Evolutionary conservation across 2,888 invertebrate species (phyloP).

Genomic region (Rhyacophila evoluta): DNA sequence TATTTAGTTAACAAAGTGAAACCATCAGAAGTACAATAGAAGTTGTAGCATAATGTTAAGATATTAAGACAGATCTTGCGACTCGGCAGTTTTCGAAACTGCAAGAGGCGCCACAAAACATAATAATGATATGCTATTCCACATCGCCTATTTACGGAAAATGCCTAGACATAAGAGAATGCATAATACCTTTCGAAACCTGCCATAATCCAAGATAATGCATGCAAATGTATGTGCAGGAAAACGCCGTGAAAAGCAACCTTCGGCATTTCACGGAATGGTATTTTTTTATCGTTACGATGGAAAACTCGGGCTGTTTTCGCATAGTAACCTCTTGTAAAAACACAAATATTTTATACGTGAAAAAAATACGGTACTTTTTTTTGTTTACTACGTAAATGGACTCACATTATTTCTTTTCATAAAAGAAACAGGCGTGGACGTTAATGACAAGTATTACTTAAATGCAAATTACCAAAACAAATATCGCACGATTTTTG

Average conservation of each 20-base stretch:
- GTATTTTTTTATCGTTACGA: neutral
- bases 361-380: too few relatives aligned
- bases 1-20: too few relatives aligned
- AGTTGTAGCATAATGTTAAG: too few relatives aligned
- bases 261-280: neutral
- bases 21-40: too few relatives aligned
- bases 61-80: too few relatives aligned
- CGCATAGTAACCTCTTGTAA: neutral
- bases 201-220: neutral
- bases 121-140: neutral
- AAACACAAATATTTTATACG: too few relatives aligned
- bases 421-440: too few relatives aligned
- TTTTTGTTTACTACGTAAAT: too few relatives aligned
- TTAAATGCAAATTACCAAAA: too few relatives aligned
- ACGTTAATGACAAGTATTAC: too few relatives aligned
- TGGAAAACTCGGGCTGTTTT: neutral
- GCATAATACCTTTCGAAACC: neutral
- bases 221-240: constrained; percentile 9
- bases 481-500: too few relatives aligned
- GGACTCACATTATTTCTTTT: too few relatives aligned
- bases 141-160: neutral
- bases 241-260: neutral
- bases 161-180: neutral
- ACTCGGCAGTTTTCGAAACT: neutral
- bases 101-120: neutral